Percentiles rank a stretch among this genome's conserved stretches.
Conservation (phyloP, 23 tunicate genomes). For the Ascidia mentula region DNA sequence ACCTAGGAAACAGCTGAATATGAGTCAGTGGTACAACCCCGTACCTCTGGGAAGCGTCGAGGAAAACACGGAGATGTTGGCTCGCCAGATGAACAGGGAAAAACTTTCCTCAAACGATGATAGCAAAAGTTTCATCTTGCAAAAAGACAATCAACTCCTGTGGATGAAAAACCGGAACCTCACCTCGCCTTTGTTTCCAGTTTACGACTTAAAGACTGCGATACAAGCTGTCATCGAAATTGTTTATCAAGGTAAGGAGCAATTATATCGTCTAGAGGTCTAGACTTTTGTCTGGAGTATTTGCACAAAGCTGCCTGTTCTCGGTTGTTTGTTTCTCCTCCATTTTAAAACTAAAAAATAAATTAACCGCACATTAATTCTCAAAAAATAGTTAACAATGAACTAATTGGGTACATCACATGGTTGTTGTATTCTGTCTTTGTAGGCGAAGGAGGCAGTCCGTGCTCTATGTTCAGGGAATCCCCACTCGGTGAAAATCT, state of each 20-base stretch:
- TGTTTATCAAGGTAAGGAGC: constrained; percentile 30
- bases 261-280: too few species aligned
- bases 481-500: not conserved
- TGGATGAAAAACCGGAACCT: not conserved
- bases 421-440: too few species aligned
- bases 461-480: constrained; percentile 13
- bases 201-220: constrained; percentile 24
- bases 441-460: constrained; percentile 35
- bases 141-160: not conserved
- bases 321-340: too few species aligned
- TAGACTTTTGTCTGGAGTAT: too few species aligned
- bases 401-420: too few species aligned
- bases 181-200: constrained; percentile 23
- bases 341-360: too few species aligned
- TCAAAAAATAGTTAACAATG: too few species aligned
- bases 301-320: too few species aligned
- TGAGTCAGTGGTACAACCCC: constrained; percentile 37
- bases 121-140: not conserved
- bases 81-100: not conserved
- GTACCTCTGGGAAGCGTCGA: not conserved
- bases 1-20: constrained; percentile 21
- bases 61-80: not conserved
- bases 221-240: constrained; percentile 42
- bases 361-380: too few species aligned
- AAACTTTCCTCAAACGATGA: not conserved